phyloP scores from a whole-genome alignment of 2,113 vertebrate genomes.

The Prinia subflava region DNA sequence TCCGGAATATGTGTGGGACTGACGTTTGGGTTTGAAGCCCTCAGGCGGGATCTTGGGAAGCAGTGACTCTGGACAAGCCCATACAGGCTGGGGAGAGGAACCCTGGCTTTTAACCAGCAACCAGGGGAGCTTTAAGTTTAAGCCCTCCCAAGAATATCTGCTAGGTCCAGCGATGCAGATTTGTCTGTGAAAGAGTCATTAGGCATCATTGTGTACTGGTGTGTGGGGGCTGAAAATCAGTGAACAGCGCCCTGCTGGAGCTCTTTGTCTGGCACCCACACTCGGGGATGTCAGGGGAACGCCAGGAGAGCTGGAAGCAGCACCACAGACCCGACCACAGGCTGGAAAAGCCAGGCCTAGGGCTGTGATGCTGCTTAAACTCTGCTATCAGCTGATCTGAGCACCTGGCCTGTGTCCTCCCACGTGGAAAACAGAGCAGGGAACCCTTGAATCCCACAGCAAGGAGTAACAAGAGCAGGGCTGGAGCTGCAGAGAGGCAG shows the following conservation, averaged over 20 bases:
- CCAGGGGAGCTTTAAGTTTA: not conserved
- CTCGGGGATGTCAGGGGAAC: not conserved
- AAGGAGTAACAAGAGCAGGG: not conserved
- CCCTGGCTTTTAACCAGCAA: not conserved
- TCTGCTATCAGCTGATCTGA: not conserved
- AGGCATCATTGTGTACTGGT: not conserved
- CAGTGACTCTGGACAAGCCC: not conserved
- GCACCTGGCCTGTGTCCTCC: not conserved
- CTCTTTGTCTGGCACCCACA: not conserved
- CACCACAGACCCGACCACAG: not conserved
- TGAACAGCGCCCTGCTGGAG: not conserved
- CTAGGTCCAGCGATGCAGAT: not conserved
- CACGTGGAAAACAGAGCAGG: not conserved
- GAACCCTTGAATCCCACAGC: not conserved
- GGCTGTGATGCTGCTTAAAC: not conserved
- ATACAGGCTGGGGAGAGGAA: not conserved
- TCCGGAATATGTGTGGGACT: not conserved
- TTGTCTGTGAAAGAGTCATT: not conserved
- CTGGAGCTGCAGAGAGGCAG: not conserved
- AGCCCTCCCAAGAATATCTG: not conserved
- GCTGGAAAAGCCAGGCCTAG: not conserved
- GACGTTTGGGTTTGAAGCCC: not conserved
- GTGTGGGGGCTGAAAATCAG: not conserved
- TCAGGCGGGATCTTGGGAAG: not conserved
- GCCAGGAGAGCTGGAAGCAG: not conserved